These are phyloP conservation scores for Bostrychus sinensis DNA, from an alignment of 2,113 vertebrate genomes.

Conservation along the genomic window DNA sequence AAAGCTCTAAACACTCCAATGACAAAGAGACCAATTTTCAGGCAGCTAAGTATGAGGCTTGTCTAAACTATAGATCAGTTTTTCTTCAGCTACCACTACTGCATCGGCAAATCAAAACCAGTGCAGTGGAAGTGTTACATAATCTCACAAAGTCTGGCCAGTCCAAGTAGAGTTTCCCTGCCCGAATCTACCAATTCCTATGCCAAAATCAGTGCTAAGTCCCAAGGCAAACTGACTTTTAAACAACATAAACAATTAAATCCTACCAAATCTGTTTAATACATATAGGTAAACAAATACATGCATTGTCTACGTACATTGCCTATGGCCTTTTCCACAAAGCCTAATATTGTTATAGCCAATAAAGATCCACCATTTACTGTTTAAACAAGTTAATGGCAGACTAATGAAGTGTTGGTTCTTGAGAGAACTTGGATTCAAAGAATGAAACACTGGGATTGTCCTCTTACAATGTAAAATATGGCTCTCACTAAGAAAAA, in stretches of 20 bases:
- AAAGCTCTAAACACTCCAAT: neutral
- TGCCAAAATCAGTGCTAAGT: neutral
- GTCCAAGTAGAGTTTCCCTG: conserved; percentile 4
- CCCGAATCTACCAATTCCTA: neutral
- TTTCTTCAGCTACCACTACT: neutral
- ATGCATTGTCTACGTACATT: conserved; percentile 31
- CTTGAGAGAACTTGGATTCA: conserved; percentile 29
- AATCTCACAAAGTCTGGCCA: conserved; percentile 1
- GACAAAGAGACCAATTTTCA: neutral
- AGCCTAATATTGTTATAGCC: conserved; percentile 57
- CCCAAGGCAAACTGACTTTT: neutral
- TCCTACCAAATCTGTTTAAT: conserved; percentile 7
- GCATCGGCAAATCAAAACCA: conserved; percentile 3
- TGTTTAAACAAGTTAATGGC: conserved; percentile 47
- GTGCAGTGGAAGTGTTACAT: neutral
- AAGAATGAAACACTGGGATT: conserved; percentile 31
- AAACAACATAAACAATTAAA: conserved; percentile 13
- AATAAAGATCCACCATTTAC: conserved; percentile 47
- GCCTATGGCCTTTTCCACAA: conserved; percentile 38
- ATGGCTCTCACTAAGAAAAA: conserved; percentile 20
- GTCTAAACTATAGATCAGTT: neutral
- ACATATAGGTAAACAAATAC: conserved; percentile 16
- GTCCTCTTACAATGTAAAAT: conserved; percentile 33
- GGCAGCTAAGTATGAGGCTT: too few relatives aligned
- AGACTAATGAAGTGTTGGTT: conserved; percentile 45